Conservation (phyloP, 2,797 vertebrate genomes). For the Simalia tracyae region DNA sequence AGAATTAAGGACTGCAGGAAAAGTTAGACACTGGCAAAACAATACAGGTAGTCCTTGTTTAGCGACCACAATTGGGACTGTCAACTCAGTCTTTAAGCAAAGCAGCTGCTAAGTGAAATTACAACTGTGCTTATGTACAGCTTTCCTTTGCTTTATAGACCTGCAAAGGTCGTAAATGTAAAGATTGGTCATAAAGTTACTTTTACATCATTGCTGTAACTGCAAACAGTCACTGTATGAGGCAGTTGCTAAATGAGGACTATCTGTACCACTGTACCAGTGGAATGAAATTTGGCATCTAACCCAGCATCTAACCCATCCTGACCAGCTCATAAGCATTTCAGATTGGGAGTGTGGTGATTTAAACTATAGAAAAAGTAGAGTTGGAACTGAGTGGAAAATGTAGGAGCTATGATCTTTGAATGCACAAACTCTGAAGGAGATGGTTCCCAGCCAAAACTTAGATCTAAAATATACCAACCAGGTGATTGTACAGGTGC, state of each 20-base stretch:
- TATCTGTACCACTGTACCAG: not conserved
- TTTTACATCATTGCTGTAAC: not conserved
- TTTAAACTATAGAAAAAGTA: not conserved
- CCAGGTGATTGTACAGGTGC: not conserved
- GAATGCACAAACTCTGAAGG: not conserved
- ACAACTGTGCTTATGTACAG: not conserved
- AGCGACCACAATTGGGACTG: not conserved
- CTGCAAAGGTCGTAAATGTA: not conserved
- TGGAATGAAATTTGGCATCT: not conserved
- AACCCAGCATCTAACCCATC: not conserved
- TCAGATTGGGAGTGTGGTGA: not conserved
- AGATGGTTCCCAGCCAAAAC: not conserved
- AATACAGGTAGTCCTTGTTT: not conserved
- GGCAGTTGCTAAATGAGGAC: not conserved
- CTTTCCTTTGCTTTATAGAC: not conserved
- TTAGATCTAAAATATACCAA: not conserved
- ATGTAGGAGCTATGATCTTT: not conserved
- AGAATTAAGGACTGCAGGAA: not conserved
- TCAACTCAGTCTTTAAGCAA: not conserved
- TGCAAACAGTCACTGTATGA: not conserved
- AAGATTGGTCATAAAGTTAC: not conserved
- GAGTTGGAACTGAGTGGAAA: not conserved
- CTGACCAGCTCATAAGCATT: not conserved
- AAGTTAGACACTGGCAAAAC: not conserved
- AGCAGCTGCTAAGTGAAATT: not conserved